A percentile compares a stretch with the other conserved stretches of the same genome.
phyloP scores from a whole-genome alignment of 2,113 vertebrate species.

The Nanorana parkeri region DNA sequence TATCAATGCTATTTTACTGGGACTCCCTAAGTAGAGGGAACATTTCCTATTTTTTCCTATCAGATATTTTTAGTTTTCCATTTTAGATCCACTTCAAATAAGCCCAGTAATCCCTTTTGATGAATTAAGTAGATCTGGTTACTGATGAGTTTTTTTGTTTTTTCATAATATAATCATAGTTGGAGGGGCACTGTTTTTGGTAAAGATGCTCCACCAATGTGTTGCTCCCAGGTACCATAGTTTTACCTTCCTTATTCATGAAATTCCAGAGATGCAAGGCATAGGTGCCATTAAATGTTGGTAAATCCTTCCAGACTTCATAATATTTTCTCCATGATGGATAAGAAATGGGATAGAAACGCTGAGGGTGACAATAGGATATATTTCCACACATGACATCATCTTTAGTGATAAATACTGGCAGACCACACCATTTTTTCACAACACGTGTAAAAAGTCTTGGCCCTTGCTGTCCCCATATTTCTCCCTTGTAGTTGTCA shows the following conservation, averaged over 20 bases:
- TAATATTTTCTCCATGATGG: constrained; percentile 70
- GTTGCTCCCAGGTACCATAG: constrained; percentile 67
- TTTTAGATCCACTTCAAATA: no score
- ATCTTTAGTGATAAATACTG: constrained; percentile 61
- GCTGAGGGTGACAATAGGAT: constrained; percentile 73
- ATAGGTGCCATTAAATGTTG: constrained; percentile 69
- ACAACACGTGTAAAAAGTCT: constrained; percentile 73
- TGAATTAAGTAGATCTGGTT: not conserved
- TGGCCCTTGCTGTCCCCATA: constrained; percentile 72
- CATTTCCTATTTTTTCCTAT: no score
- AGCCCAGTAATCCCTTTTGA: no score
- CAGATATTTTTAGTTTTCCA: no score
- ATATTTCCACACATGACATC: constrained; percentile 73
- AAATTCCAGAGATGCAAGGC: constrained; percentile 78
- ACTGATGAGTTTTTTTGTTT: not conserved
- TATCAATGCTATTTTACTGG: no score
- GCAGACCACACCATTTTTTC: constrained; percentile 67
- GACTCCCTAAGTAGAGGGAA: no score
- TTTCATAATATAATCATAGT: constrained; percentile 64
- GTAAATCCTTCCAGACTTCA: constrained; percentile 68
- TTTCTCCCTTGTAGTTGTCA: constrained; percentile 74
- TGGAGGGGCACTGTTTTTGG: constrained; percentile 72
- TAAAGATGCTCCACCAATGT: constrained; percentile 72
- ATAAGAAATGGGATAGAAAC: constrained; percentile 76
- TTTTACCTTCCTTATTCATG: constrained; percentile 70